Evolutionary conservation across 2,797 vertebrate genomes (phyloP).

Genomic region (Sebastes nivosus): DNA sequence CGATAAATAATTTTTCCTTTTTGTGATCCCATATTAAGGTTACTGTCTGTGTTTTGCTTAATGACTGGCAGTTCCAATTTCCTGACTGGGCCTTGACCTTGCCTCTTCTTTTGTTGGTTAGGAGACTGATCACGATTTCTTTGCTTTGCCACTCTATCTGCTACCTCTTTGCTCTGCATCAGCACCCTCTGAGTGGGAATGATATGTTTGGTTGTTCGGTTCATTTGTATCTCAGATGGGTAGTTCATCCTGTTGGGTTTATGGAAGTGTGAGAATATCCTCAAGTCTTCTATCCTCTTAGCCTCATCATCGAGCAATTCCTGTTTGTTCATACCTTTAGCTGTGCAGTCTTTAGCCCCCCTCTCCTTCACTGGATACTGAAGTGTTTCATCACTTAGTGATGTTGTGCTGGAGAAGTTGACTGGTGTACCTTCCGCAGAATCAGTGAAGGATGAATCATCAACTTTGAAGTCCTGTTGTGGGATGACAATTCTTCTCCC

Average conservation of each 20-base stretch:
- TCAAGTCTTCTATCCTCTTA: slow-evolving; percentile 84
- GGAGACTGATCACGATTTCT: slow-evolving; percentile 82
- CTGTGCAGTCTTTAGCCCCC: slow-evolving; percentile 71
- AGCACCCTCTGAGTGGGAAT: slow-evolving; percentile 81
- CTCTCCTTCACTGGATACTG: slow-evolving; percentile 84
- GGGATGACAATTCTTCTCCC: slow-evolving; percentile 78
- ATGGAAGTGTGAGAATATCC: slow-evolving; percentile 85
- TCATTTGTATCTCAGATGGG: slow-evolving; percentile 71
- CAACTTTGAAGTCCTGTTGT: slow-evolving; percentile 82
- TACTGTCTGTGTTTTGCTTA: slow-evolving; percentile 71
- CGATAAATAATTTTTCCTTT: slow-evolving; percentile 76
- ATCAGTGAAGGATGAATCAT: slow-evolving; percentile 91
- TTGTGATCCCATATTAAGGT: slow-evolving; percentile 55
- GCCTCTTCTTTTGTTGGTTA: slow-evolving; percentile 76
- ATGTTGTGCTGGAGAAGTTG: slow-evolving; percentile 93
- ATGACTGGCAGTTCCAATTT: slow-evolving; percentile 77
- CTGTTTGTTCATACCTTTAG: slow-evolving; percentile 76
- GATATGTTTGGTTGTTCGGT: slow-evolving; percentile 73
- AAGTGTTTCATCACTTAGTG: slow-evolving; percentile 93
- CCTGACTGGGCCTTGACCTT: slow-evolving; percentile 66
- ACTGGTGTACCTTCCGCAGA: slow-evolving; percentile 92
- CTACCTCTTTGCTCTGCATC: slow-evolving; percentile 84
- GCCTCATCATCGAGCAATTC: slow-evolving; percentile 73
- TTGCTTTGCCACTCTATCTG: slow-evolving; percentile 80
- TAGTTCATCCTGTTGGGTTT: slow-evolving; percentile 76